Evolutionary conservation across 2,113 vertebrate species (phyloP), one percentile per base, ranked within the genome.

Genomic region (Otis tarda): DNA sequence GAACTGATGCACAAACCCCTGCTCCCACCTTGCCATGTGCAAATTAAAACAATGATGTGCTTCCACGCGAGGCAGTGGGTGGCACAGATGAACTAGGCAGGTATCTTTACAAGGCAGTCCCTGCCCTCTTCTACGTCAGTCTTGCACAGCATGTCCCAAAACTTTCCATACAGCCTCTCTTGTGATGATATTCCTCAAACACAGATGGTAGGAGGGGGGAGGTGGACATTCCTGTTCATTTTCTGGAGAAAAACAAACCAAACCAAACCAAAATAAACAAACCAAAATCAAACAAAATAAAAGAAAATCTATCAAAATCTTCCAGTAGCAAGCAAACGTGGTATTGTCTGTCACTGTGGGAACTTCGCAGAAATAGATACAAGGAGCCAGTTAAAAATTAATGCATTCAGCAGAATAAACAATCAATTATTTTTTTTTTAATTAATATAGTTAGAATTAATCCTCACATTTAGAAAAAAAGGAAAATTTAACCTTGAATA

Each of bases 61-160:
- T 33, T n/a, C 24, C 50, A 33, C 1, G 1, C 0, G 5, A 55
- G 14, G n/a, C 10, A 35, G 35, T 3, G 5, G 5, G 11, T 45
- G 10, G 30, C 41, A 59, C 14, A 71, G 30, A 6, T 23, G 24
- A 57, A 27, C 28, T 37, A n/a, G 41, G 14, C 22, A 81, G 6
- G 1, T 59, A 39, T 8, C 21, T 93, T 80, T 33, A 43, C 10
- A 71, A 64, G 56, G 27, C 3, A 21, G 8, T 60, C 31, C 6
- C 24, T 60, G 23, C 18, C 30, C 30, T 28, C 28, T 71, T 73
- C 39, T 55, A 1, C 7, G 0, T 74, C 9, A 4, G 19, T 35
- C 24, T 61, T 6, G 2, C 37, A 50, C 9, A 71, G 13, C 14
- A 20, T 59, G 28, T 64, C 19, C 60, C 65, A 49, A 78, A 74